Evolutionary conservation across 2,888 invertebrate genomes (phyloP), one percentile per base, ranked within the genome.

Genomic region (Caenorhabditis plicata): DNA sequence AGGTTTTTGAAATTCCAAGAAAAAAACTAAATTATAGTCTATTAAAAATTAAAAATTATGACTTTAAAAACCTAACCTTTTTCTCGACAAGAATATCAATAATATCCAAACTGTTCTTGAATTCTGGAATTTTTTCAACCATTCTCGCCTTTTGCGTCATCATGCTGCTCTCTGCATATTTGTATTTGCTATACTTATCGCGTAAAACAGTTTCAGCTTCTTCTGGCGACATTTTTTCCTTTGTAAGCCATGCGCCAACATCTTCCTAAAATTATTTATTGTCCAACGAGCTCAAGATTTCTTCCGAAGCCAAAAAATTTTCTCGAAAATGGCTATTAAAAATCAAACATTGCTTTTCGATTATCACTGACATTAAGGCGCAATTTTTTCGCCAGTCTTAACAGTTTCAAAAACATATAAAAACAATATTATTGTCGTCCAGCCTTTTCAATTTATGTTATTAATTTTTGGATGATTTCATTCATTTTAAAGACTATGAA

Each of bases 41-140:
- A n/a, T 71, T 52, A 23, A 32, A 9, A 61, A 9, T 25, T 13
- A 13, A 7, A n/a, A n/a, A n/a, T n/a, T n/a, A n/a, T n/a, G n/a
- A n/a, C n/a, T n/a, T n/a, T n/a, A 26, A 31, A 15, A 38, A 23
- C 4, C 23, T n/a, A n/a, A 55, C 61, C 32, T 56, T 60, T 42
- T 65, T 68, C 47, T 65, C 65, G 13, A 63, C 85, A 82, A 92
- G 87, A 77, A 89, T 87, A 69, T 90, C 88, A 75, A 92, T 91
- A 13, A 90, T 88, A 47, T 88, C 86, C 67, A 96, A 86, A 82
- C 67, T 69, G 45, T 60, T 68, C 25, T 64, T 46, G 49, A 68
- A 71, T 38, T 73, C 73, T 4, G 73, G 73, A n/a, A 73, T 43
- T 48, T 71, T 73, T 22, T 68, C 70, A 17, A 33, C 25, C 63